Percentiles rank a stretch among this genome's conserved stretches.
These are phyloP conservation scores for Drosophila nr. perissopoda DNA, from an alignment of 2,888 invertebrate species.

Conservation along the genomic window DNA sequence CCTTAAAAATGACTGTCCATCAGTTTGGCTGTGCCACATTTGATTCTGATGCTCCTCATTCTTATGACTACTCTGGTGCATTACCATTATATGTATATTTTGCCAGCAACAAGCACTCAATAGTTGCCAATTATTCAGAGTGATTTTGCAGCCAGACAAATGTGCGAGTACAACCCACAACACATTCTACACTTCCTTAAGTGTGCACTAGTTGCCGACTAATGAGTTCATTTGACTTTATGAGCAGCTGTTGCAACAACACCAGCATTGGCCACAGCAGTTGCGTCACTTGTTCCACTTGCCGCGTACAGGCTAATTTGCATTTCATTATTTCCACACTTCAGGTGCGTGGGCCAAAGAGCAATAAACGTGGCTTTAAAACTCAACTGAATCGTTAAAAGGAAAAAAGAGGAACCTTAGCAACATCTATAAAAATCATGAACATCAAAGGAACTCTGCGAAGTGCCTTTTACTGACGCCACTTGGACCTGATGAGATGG, in stretches of 20 bases:
- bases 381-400: conserved; percentile 45
- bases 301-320: conserved; percentile 56
- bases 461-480: conserved; percentile 1
- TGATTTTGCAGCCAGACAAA: conserved; percentile 49
- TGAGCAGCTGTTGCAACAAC: conserved; percentile 39
- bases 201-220: conserved; percentile 24
- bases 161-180: conserved; percentile 4
- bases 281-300: conserved; percentile 4
- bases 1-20: conserved; percentile 49
- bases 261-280: background rate
- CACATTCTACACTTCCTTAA: conserved; percentile 14
- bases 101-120: conserved; percentile 39
- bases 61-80: conserved; percentile 21
- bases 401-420: conserved; percentile 11
- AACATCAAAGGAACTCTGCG: conserved; percentile 20
- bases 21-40: conserved; percentile 46
- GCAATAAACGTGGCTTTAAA: conserved; percentile 37
- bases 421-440: conserved; percentile 17
- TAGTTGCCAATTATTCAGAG: conserved; percentile 67
- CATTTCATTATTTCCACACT: conserved; percentile 64
- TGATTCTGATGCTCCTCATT: conserved; percentile 16
- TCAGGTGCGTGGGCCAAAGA: conserved; percentile 35
- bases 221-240: conserved; percentile 71
- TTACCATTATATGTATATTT: conserved; percentile 25
- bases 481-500: conserved; percentile 16